Evolutionary conservation across 2,888 invertebrate species (phyloP).

Genomic region (Epirrhoe tristata): DNA sequence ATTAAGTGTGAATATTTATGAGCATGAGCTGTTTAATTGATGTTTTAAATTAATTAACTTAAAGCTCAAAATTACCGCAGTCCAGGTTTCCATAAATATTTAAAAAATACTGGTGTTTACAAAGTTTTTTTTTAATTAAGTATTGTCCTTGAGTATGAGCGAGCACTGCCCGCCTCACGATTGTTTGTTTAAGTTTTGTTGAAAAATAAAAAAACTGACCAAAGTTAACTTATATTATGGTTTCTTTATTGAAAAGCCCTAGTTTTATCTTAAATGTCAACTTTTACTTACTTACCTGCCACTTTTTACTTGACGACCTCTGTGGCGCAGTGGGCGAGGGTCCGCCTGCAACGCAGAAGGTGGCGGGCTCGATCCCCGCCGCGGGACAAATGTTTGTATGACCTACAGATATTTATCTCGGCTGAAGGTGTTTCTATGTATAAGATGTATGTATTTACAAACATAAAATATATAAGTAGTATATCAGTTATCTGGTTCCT

Average conservation of each 20-base stretch:
- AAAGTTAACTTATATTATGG: background rate
- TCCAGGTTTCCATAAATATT: background rate
- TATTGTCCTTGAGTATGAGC: background rate
- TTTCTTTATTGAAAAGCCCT: conserved; percentile 3
- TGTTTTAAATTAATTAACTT: background rate
- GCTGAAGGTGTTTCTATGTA: too few species aligned
- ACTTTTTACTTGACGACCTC: too few species aligned
- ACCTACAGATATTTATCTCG: too few species aligned
- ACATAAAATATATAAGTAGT: too few species aligned
- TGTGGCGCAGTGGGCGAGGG: too few species aligned
- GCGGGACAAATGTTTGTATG: too few species aligned
- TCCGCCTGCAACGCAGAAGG: too few species aligned
- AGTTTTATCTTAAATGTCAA: background rate
- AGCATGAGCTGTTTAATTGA: too few species aligned
- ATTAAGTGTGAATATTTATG: background rate
- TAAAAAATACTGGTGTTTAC: background rate
- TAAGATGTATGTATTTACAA: too few species aligned
- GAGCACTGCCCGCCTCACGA: background rate
- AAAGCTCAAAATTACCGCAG: background rate
- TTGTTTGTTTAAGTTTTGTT: background rate
- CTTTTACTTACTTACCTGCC: too few species aligned
- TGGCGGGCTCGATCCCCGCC: too few species aligned
- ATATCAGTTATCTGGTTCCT: too few species aligned
- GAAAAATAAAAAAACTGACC: conserved; percentile 2
- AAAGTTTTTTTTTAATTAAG: conserved; percentile 1